Evolutionary conservation across 2,888 invertebrate species (phyloP), one percentile per base, ranked within the genome.

Genomic region (Diadromus collaris): DNA sequence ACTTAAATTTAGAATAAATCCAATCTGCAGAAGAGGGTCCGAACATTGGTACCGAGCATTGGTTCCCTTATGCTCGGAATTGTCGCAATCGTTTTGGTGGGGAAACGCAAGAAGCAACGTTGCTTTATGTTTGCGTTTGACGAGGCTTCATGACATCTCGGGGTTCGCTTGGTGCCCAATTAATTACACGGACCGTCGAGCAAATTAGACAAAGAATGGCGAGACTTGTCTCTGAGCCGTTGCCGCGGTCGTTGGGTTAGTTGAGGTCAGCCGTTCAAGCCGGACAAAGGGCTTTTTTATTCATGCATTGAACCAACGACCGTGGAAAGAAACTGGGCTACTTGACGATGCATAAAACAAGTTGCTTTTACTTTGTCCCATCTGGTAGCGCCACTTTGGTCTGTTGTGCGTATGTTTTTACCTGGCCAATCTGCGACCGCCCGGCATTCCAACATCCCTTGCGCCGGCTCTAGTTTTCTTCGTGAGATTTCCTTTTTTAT

Each of bases 221-320:
- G 48, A 48, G 46, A 65, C 48, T 65, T 21, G 32, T 48, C 48
- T 32, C 51, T 46, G 46, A 32, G 13, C 41, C 44, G 13, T 24
- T 24, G 9, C 21, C 41, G 46, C 41, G 46, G 63, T 16, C 54
- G 77, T 77, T 46, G 78, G 77, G 29, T 77, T 70, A 34, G 72
- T 61, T 58, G 64, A 24, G 38, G 80, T 77, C 46, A 74, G 67
- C 34, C 70, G 65, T 2, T 34, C 76, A 64, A 13, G 16, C 19
- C 32, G 64, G 56, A 46, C 44, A 58, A 46, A 51, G 64, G 63
- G 60, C 61, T 38, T 77, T 77, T 38, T 77, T 73, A 56, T 73
- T 27, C 64, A 54, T 65, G 24, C 72, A 38, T 72, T 63, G 65
- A 67, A 65, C 67, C 46, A n/a, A 64, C 10, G 44, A n/a, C 32